Conservation (phyloP, 2,797 vertebrate genomes). For the Dryobates pubescens region DNA sequence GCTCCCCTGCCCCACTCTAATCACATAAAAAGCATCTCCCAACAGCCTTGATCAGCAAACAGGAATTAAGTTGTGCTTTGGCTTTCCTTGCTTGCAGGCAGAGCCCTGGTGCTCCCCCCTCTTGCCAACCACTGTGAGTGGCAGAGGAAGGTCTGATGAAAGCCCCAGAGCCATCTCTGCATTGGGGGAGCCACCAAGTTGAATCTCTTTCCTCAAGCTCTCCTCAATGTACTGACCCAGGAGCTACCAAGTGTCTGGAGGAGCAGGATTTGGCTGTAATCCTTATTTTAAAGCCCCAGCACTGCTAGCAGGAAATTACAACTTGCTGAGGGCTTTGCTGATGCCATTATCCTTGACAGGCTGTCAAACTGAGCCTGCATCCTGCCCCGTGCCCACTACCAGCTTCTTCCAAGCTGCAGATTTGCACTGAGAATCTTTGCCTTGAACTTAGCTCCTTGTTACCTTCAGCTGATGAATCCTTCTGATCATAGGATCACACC, state of each 20-base stretch:
- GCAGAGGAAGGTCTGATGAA: not conserved
- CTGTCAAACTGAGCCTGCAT: not conserved
- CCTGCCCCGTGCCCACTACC: not conserved
- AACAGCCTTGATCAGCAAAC: not conserved
- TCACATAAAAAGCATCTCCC: not conserved
- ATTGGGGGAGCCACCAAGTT: rapidly evolving
- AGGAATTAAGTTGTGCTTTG: not conserved
- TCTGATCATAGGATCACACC: not conserved
- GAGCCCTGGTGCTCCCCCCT: not conserved
- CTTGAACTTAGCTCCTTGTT: not conserved
- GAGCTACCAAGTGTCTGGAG: not conserved
- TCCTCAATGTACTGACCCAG: not conserved
- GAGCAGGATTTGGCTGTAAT: not conserved
- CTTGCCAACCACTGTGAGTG: not conserved
- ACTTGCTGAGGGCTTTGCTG: not conserved
- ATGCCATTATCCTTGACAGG: not conserved
- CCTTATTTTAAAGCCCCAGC: not conserved
- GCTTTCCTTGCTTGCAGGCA: not conserved
- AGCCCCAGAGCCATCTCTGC: not conserved
- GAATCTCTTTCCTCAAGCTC: not conserved
- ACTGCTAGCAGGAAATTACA: not conserved
- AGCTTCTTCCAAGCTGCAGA: not conserved
- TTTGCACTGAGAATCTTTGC: not conserved
- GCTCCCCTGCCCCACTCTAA: not conserved
- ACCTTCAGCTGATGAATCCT: not conserved